Conservation (phyloP, 2,113 vertebrate genomes). For the Oreotrochilus melanogaster region DNA sequence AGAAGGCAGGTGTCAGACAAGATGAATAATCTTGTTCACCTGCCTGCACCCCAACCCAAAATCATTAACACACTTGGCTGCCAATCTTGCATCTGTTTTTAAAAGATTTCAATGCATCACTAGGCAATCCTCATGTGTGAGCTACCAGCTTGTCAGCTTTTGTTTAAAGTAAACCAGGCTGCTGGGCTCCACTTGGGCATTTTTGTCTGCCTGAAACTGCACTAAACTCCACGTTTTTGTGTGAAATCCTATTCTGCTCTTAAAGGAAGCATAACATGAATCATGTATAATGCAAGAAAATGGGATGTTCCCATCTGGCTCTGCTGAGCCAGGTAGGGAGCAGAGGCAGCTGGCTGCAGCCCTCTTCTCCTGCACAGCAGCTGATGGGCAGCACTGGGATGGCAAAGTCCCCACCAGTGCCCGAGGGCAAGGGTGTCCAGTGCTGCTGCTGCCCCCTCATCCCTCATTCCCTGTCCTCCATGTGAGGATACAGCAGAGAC, state of each 20-base stretch:
- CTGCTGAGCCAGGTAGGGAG: neutral
- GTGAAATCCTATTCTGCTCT: neutral
- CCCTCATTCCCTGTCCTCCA: neutral
- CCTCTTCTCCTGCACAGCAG: neutral
- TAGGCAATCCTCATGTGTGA: neutral
- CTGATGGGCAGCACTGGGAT: rapidly evolving
- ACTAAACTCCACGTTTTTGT: neutral
- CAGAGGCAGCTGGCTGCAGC: neutral
- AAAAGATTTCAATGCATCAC: neutral
- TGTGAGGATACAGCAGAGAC: too few species aligned
- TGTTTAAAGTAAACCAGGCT: neutral
- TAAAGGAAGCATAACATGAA: neutral
- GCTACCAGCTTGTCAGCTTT: neutral
- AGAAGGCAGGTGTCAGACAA: constrained; percentile 5
- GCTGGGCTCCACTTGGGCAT: neutral
- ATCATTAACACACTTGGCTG: neutral
- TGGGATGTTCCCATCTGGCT: rapidly evolving
- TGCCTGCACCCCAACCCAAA: neutral
- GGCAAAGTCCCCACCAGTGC: neutral
- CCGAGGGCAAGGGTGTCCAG: rapidly evolving
- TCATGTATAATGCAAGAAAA: neutral
- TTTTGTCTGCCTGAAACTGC: neutral
- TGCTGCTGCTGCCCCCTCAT: neutral
- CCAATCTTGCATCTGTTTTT: neutral
- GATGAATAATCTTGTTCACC: neutral